Evolutionary conservation across 2,888 invertebrate species (phyloP).

Genomic region (Lepeophtheirus nordmannii): DNA sequence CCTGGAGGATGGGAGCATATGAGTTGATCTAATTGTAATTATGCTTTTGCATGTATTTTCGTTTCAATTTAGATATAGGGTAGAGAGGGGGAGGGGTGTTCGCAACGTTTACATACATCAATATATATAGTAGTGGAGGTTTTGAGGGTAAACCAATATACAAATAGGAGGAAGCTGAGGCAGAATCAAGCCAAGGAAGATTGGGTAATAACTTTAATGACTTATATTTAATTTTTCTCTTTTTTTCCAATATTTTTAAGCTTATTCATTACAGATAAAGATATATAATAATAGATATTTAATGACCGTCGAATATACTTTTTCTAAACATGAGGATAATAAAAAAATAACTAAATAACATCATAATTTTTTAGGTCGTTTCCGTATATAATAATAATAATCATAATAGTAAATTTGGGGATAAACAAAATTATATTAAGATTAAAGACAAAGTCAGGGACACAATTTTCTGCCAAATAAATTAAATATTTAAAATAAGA

Average conservation of each 20-base stretch:
- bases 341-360: slow-evolving; percentile 7
- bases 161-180: too few relatives aligned
- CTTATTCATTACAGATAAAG: slow-evolving; percentile 3
- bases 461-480: slow-evolving; percentile 3
- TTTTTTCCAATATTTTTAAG: slow-evolving; percentile 3
- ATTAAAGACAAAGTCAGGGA: slow-evolving; percentile 6
- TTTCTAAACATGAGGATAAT: slow-evolving; percentile 2
- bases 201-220: too few relatives aligned
- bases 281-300: not conserved
- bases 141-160: too few relatives aligned
- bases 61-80: too few relatives aligned
- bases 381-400: slow-evolving; percentile 3
- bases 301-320: slow-evolving; percentile 8
- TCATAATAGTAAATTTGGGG: not conserved
- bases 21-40: too few relatives aligned
- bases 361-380: slow-evolving; percentile 6
- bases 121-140: too few relatives aligned
- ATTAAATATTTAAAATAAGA: too few relatives aligned
- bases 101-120: too few relatives aligned
- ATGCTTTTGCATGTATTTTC: too few relatives aligned
- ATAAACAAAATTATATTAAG: slow-evolving; percentile 5
- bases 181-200: too few relatives aligned
- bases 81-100: too few relatives aligned
- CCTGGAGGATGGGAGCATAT: too few relatives aligned
- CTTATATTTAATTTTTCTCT: slow-evolving; percentile 5